phyloP scores from a whole-genome alignment of 2,888 invertebrate species.

The Osedax fenrisi region DNA sequence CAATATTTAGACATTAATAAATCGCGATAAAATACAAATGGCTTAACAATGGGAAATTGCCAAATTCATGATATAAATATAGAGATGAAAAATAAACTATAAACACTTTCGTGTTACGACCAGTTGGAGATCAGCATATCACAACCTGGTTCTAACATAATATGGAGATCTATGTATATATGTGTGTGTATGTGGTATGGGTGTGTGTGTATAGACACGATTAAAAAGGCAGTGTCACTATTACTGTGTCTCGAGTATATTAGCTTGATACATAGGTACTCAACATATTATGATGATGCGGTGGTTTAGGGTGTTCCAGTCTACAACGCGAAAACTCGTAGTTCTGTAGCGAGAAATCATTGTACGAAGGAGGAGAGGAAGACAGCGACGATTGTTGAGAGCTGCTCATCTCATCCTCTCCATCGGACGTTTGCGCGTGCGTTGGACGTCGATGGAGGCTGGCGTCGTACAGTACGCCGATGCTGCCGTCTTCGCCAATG shows the following conservation, averaged over 20 bases:
- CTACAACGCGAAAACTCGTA: constrained; percentile 2
- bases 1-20: neutral
- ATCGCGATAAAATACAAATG: neutral
- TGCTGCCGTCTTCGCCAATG: constrained; percentile 59
- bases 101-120: neutral
- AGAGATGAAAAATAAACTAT: neutral
- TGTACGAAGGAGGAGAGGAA: neutral
- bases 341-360: constrained; percentile 8
- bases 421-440: neutral
- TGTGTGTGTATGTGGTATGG: neutral
- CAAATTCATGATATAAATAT: neutral
- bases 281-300: neutral
- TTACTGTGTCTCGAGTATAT: neutral
- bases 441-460: neutral
- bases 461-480: constrained; percentile 54
- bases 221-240: constrained; percentile 9
- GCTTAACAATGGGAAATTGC: neutral
- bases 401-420: neutral
- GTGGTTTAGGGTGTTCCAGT: neutral
- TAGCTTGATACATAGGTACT: neutral
- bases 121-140: neutral
- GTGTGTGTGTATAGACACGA: neutral
- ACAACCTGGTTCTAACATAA: neutral
- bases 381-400: constrained; percentile 7
- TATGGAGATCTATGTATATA: neutral